A percentile compares a stretch with the other conserved stretches of the same genome.
phyloP scores from a whole-genome alignment of 2,113 vertebrate species.

The Megaptera novaeangliae region DNA sequence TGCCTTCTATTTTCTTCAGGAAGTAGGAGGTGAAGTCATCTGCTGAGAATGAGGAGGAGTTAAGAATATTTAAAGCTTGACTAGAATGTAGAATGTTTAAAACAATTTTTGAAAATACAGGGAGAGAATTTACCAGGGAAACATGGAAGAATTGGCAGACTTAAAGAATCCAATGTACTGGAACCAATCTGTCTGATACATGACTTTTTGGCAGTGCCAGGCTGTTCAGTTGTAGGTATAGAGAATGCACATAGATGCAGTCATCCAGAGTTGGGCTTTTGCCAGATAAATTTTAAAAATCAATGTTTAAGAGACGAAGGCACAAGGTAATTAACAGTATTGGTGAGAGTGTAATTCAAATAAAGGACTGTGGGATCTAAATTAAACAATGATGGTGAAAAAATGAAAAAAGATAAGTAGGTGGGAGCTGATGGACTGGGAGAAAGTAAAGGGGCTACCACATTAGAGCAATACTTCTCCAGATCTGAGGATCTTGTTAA shows the following conservation, averaged over 20 bases:
- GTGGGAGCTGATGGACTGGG: background rate
- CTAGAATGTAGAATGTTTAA: slow-evolving; percentile 6
- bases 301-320: background rate
- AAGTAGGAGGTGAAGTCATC: slow-evolving; percentile 71
- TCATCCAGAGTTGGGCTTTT: background rate
- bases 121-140: background rate
- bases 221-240: background rate
- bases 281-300: background rate
- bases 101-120: background rate
- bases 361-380: background rate
- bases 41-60: slow-evolving; percentile 48
- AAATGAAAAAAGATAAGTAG: background rate
- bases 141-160: background rate
- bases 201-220: background rate
- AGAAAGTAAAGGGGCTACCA: background rate
- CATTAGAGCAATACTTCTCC: background rate
- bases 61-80: slow-evolving; percentile 25
- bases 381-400: background rate
- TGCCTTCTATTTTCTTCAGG: slow-evolving; percentile 67
- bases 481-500: background rate
- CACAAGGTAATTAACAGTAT: background rate
- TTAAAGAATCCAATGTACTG: background rate
- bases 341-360: background rate
- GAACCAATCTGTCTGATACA: background rate
- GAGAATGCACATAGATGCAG: background rate